A percentile compares a stretch with the other conserved stretches of the same genome.
Evolutionary conservation across 2,888 invertebrate species (phyloP).

Genomic region (Eupithecia subfuscata): DNA sequence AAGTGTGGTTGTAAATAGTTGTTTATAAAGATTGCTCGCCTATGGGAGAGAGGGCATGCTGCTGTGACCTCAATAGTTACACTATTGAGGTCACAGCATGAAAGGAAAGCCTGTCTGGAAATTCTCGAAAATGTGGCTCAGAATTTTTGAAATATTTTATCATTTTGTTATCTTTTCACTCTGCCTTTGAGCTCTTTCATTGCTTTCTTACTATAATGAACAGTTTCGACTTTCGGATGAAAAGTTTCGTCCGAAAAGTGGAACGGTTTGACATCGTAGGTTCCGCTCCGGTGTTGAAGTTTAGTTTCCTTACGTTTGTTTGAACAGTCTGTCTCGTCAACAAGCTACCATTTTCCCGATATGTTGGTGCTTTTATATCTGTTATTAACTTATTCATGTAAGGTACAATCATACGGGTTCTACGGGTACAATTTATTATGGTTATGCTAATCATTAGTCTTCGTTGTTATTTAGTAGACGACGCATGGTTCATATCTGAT

Average conservation of each 20-base stretch:
- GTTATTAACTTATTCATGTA: background rate
- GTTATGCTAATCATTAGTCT: background rate
- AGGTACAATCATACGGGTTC: background rate
- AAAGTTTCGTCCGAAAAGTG: background rate
- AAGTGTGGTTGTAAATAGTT: conserved; percentile 3
- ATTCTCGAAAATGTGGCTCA: background rate
- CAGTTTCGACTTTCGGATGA: background rate
- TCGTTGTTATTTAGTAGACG: background rate
- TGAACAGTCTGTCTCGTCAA: background rate
- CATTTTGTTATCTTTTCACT: background rate
- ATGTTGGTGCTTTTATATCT: background rate
- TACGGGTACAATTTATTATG: no score
- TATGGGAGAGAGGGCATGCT: conserved; percentile 32
- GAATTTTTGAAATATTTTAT: background rate
- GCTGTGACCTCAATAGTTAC: no score
- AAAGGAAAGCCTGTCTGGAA: conserved; percentile 37
- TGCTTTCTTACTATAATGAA: background rate
- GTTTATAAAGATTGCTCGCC: conserved; percentile 19
- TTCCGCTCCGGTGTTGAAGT: background rate
- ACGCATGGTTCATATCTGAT: conserved; percentile 42
- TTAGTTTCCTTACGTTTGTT: background rate
- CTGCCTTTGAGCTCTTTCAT: background rate
- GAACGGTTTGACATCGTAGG: background rate
- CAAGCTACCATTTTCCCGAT: background rate
- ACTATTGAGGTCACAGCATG: conserved; percentile 49